Base-by-base conservation (phyloP, 1,140 invertebrate genomes). In the Caenorhabditis brenneri region DNA sequence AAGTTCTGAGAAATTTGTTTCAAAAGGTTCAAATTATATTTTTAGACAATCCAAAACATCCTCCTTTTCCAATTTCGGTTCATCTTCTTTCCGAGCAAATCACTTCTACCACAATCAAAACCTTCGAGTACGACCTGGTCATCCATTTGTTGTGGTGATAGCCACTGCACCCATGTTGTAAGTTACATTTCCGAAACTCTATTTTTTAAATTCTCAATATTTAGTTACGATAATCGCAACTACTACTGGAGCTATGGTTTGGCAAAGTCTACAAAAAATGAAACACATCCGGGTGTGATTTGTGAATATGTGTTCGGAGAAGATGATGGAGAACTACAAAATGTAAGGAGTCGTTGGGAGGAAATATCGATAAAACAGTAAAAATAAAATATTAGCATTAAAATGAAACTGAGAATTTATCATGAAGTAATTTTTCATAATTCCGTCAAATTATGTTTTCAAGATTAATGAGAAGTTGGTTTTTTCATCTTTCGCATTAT, bases 191-290 rank as follows among this genome's bases (percentile, higher is more conserved):
- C 33, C 2, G 10, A 2, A 46, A 4, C 0, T 24, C 3, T 36
- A 24, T n/a, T 46, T 46, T 42, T n/a, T 0, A 15, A 74, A 15
- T 9, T 7, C 0, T 65, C 6, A 19, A 36, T n/a, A 36, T 55
- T 12, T n/a, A 74, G 65, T 12, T 74, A 74, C 10, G 65, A 74
- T n/a, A 74, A 74, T 24, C 19, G 65, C 22, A 74, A 74, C n/a
- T 74, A 74, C 36, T 74, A 74, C 36, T 74, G 65, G 65, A 74
- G 65, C n/a, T 74, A 74, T 46, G 15, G 65, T 42, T 27, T 74
- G 33, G 36, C 36, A 22, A 74, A 74, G 22, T 74, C 65, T 12
- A 15, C 33, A 12, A 31, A 24, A 12, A 74, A 74, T n/a, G 16
- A 12, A 1, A 33, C 65, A 10, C 29, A 24, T 24, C 65, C 65